Evolutionary conservation across 2,113 vertebrate genomes (phyloP).

Genomic region (Meles meles): DNA sequence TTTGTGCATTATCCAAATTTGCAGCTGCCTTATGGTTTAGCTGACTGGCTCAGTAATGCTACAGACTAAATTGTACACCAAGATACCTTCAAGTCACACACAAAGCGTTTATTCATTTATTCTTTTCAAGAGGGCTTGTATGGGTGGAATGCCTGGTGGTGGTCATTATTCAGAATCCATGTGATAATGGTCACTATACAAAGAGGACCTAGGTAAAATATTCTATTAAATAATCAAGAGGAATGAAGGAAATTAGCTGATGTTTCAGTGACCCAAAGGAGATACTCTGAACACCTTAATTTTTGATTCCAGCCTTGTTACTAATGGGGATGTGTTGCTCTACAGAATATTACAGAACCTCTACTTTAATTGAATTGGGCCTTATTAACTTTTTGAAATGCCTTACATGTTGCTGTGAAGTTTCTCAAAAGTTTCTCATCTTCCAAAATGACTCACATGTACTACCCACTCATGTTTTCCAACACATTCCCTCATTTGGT

Average conservation of each 20-base stretch:
- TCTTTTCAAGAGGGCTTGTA: not conserved
- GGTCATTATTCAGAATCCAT: not conserved
- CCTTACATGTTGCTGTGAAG: not conserved
- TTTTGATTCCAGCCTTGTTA: not conserved
- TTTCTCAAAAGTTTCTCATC: not conserved
- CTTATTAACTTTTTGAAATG: not conserved
- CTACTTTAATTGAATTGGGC: not conserved
- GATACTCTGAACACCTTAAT: not conserved
- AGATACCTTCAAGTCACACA: slow-evolving; percentile 53
- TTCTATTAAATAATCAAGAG: not conserved
- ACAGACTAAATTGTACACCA: slow-evolving; percentile 57
- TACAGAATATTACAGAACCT: not conserved
- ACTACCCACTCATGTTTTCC: not conserved
- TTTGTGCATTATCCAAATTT: slow-evolving; percentile 64
- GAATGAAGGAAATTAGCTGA: not conserved
- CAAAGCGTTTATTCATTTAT: not conserved
- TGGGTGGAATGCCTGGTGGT: not conserved
- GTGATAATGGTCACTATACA: not conserved
- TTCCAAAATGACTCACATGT: not conserved
- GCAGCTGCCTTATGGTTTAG: slow-evolving; percentile 67
- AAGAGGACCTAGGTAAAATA: not conserved
- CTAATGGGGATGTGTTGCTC: not conserved
- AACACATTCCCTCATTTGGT: not conserved
- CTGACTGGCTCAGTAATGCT: slow-evolving; percentile 65
- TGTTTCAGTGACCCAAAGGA: not conserved